These are phyloP conservation scores for Orthonyx spaldingii DNA, from an alignment of 2,113 vertebrate species.

Conservation along the genomic window DNA sequence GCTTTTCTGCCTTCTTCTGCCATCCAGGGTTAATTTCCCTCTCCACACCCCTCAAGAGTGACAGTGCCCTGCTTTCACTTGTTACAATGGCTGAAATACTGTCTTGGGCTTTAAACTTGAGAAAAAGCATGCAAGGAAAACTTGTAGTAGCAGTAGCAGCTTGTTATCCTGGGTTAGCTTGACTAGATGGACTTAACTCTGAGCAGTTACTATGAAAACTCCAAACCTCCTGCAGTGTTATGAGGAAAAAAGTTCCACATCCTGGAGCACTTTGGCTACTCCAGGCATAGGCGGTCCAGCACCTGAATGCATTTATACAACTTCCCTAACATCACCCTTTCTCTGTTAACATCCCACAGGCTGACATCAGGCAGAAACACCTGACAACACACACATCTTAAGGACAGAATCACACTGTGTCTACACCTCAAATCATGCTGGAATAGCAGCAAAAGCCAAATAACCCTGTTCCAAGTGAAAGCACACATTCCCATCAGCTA, in stretches of 20 bases:
- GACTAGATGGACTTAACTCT: neutral
- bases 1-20: neutral
- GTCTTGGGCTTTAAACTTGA: neutral
- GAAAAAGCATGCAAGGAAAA: neutral
- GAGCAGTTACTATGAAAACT: neutral
- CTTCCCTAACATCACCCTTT: neutral
- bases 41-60: neutral
- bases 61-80: neutral
- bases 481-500: neutral
- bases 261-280: neutral
- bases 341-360: neutral
- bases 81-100: neutral
- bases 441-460: neutral
- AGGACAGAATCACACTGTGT: neutral
- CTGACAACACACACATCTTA: rapidly evolving
- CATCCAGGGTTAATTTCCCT: neutral
- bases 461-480: neutral
- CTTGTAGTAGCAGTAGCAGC: neutral
- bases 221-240: neutral
- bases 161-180: neutral
- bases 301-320: neutral
- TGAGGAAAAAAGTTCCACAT: neutral
- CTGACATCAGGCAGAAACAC: neutral
- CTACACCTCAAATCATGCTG: neutral
- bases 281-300: neutral